Evolutionary conservation across 1,140 invertebrate species (phyloP).

Genomic region (Streblospio benedicti): DNA sequence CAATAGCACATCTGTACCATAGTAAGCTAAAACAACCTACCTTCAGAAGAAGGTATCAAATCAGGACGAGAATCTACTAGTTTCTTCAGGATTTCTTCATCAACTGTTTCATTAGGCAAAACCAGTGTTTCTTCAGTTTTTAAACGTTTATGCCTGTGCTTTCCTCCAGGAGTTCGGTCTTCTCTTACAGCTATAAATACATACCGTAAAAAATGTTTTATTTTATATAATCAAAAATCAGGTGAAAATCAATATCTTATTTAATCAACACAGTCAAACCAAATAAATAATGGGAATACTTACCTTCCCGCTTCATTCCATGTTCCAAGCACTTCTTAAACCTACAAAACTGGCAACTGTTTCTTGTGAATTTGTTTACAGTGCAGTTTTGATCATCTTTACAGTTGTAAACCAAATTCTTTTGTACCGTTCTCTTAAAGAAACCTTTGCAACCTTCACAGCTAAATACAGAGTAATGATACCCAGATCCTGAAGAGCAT

Average conservation of each 20-base stretch:
- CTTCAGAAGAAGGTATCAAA: constrained; percentile 29
- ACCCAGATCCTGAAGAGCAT: no score
- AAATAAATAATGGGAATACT: constrained; percentile 10
- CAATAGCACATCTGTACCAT: no score
- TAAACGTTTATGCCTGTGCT: constrained; percentile 33
- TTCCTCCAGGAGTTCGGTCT: constrained; percentile 41
- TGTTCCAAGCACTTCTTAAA: constrained; percentile 98
- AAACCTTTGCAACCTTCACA: constrained; percentile 89
- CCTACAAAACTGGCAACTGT: constrained; percentile 88
- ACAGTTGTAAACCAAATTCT: constrained; percentile 93
- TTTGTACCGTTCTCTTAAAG: constrained; percentile 94
- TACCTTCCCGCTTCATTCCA: constrained; percentile 98
- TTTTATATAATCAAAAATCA: not conserved
- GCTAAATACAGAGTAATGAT: constrained; percentile 94
- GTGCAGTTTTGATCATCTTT: constrained; percentile 89
- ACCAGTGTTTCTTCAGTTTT: constrained; percentile 22
- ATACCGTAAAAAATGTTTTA: not conserved
- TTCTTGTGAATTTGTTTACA: constrained; percentile 71
- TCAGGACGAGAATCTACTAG: constrained; percentile 33
- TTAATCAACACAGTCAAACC: not conserved
- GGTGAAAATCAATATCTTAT: not conserved
- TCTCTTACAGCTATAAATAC: constrained; percentile 37
- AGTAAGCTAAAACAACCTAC: constrained; percentile 19
- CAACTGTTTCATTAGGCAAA: not conserved
- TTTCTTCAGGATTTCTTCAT: constrained; percentile 15